Evolutionary conservation across 2,797 vertebrate genomes (phyloP).

Genomic region (Hipposideros larvatus): DNA sequence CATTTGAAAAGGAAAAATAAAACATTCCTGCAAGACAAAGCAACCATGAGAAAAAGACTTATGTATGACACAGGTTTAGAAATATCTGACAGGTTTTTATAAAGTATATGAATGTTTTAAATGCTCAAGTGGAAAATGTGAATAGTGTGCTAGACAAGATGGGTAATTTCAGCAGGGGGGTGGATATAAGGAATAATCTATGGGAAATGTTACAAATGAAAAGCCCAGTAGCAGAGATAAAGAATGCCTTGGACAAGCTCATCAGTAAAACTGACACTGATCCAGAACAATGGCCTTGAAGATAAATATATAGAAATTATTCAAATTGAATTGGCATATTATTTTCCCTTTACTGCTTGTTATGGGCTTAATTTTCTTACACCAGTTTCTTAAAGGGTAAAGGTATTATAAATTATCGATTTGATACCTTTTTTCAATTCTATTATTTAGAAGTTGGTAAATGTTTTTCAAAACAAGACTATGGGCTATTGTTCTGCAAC

Average conservation of each 20-base stretch:
- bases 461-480: background rate
- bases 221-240: background rate
- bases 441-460: background rate
- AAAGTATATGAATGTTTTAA: background rate
- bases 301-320: background rate
- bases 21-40: background rate
- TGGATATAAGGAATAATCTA: background rate
- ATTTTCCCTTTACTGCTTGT: background rate
- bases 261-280: background rate
- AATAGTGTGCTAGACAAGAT: background rate
- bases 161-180: background rate
- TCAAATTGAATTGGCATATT: background rate
- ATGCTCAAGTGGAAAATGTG: background rate
- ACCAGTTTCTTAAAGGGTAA: background rate
- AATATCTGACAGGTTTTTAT: background rate
- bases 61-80: background rate
- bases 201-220: background rate
- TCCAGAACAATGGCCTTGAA: background rate
- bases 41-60: background rate
- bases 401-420: background rate
- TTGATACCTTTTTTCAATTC: background rate
- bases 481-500: background rate
- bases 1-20: background rate
- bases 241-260: background rate
- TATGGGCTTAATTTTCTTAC: background rate